These are phyloP conservation scores for Ctenosaura bakeri DNA, from an alignment of 2,797 vertebrate species.

Conservation along the genomic window DNA sequence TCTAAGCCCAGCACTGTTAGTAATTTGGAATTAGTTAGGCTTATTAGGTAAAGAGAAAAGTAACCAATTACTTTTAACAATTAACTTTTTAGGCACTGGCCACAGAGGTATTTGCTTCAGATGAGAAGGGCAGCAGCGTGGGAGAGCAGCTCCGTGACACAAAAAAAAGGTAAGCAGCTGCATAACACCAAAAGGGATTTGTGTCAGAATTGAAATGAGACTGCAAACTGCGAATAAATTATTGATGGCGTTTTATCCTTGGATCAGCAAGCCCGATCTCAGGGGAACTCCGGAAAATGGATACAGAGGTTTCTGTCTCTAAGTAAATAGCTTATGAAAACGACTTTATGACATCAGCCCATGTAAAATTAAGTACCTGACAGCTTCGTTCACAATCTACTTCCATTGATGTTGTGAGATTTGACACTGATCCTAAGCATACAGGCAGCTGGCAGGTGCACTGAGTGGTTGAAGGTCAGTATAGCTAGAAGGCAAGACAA, in stretches of 20 bases:
- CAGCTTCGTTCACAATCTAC: conserved; percentile 37
- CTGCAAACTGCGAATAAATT: conserved; percentile 34
- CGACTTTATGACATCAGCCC: conserved; percentile 30
- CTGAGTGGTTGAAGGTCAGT: not conserved
- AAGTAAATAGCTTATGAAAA: conserved; percentile 41
- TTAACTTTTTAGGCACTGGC: too few species aligned
- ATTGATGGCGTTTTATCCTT: conserved; percentile 42
- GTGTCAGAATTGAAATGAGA: conserved; percentile 34
- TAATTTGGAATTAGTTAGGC: too few species aligned
- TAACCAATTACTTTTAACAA: too few species aligned
- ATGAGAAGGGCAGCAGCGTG: not conserved
- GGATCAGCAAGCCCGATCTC: conserved; percentile 36
- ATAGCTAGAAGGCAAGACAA: not conserved
- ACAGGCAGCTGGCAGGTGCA: not conserved
- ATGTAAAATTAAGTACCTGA: conserved; percentile 39
- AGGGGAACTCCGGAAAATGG: conserved; percentile 30
- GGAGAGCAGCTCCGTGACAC: not conserved
- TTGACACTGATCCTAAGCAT: conserved; percentile 8
- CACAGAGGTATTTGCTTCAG: not conserved
- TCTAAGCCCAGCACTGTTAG: too few species aligned
- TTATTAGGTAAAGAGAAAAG: too few species aligned
- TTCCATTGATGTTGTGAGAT: conserved; percentile 13
- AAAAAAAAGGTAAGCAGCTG: conserved; percentile 8
- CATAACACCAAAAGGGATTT: conserved; percentile 16
- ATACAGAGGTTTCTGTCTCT: conserved; percentile 42